These are phyloP conservation scores for Eudasyphora cyanicolor DNA, from an alignment of 2,888 invertebrate species.

Conservation along the genomic window DNA sequence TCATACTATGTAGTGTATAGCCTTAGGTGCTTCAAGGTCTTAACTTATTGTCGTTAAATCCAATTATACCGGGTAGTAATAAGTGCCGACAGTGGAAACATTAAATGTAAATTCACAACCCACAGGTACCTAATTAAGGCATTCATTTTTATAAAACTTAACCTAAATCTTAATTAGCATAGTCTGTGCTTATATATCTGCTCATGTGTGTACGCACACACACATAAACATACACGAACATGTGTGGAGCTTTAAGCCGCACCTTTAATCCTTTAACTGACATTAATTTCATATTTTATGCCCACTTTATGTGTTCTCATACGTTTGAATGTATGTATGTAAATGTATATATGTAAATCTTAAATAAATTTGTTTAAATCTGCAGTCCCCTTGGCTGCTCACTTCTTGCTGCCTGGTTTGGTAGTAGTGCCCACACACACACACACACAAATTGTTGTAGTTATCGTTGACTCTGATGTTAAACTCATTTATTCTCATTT, in stretches of 20 bases:
- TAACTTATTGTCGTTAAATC: too few relatives aligned
- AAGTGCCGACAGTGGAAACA: not conserved
- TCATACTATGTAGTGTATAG: too few relatives aligned
- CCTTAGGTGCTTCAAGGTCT: too few relatives aligned
- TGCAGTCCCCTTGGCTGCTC: not conserved
- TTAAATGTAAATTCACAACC: not conserved
- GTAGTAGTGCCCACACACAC: too few relatives aligned
- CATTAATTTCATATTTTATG: not conserved
- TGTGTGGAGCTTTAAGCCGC: conserved; percentile 1
- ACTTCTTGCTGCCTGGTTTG: not conserved
- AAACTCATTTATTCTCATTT: conserved; percentile 13
- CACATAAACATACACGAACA: not conserved
- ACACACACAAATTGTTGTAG: too few relatives aligned
- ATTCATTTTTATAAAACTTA: conserved; percentile 16
- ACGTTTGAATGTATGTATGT: not conserved
- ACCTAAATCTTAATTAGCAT: conserved; percentile 23
- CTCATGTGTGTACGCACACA: not conserved
- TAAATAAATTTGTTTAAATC: conserved; percentile 36
- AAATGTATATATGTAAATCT: not conserved
- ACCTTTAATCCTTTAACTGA: conserved; percentile 44
- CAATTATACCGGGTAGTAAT: too few relatives aligned
- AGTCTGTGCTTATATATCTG: not conserved
- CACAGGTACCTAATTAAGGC: not conserved
- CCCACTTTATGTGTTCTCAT: not conserved
- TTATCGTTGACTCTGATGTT: not conserved